Evolutionary conservation across 35 echinoderm and acorn worm species (phyloP).

Genomic region (Apostichopus californicus): DNA sequence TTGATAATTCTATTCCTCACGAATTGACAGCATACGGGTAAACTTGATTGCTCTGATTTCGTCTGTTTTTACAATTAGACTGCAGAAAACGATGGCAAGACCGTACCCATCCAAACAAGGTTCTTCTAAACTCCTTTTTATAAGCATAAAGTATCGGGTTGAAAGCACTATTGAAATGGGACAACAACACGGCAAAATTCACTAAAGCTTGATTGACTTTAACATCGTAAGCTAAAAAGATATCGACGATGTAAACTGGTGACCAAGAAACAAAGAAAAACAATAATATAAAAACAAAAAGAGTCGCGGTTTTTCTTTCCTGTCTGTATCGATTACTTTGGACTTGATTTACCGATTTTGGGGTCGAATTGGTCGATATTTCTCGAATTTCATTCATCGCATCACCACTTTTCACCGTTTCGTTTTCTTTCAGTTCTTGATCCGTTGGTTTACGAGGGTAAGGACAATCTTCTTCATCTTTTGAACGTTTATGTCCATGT

Average conservation of each 20-base stretch:
- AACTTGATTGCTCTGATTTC: not conserved
- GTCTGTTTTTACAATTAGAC: not conserved
- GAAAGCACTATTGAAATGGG: slow-evolving; percentile 60
- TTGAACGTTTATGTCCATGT: no score
- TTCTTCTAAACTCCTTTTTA: slow-evolving; percentile 32
- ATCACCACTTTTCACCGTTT: not conserved
- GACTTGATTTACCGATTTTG: slow-evolving; percentile 11
- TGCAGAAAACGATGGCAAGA: not conserved
- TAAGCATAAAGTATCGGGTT: slow-evolving; percentile 48
- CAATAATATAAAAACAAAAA: slow-evolving; percentile 29
- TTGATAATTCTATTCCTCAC: no score
- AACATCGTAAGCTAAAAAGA: slow-evolving; percentile 4
- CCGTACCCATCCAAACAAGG: not conserved
- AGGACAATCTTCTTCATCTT: no score
- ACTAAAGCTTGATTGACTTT: slow-evolving; percentile 13
- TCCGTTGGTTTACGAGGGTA: no score
- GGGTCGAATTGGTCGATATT: not conserved
- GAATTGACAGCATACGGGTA: not conserved
- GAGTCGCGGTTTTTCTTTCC: slow-evolving; percentile 43
- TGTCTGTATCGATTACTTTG: not conserved
- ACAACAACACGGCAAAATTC: slow-evolving; percentile 52
- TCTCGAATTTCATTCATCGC: not conserved
- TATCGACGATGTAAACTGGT: slow-evolving; percentile 42
- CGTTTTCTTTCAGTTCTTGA: not conserved
- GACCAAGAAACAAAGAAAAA: slow-evolving; percentile 42